Conservation (phyloP, 2,888 invertebrate genomes). For the Chirona hameri region DNA sequence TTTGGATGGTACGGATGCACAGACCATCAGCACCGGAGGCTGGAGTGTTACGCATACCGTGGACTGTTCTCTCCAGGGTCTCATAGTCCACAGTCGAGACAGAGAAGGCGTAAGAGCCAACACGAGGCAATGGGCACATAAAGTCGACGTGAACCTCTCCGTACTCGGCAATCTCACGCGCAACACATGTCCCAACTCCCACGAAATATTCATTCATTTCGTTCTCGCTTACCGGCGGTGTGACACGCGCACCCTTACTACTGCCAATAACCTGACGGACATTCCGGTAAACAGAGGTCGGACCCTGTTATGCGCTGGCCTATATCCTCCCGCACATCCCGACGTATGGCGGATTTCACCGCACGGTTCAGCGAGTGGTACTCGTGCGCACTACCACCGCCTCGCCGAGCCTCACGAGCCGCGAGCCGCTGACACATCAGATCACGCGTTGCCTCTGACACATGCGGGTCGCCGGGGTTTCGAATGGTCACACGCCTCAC, state of each 20-base stretch:
- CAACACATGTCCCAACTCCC: not conserved
- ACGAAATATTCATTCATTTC: not conserved
- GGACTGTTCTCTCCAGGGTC: no score
- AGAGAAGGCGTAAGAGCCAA: not conserved
- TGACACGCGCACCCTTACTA: not conserved
- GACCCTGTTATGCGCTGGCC: no score
- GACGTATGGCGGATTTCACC: no score
- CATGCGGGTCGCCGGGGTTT: not conserved
- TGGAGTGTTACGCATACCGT: no score
- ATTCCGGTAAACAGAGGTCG: no score
- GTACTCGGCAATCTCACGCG: not conserved
- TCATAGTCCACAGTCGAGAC: no score
- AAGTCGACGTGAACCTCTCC: not conserved
- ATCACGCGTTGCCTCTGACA: not conserved
- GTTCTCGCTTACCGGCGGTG: not conserved
- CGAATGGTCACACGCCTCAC: no score
- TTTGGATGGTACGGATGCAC: not conserved
- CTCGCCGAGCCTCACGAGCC: no score
- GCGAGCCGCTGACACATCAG: not conserved
- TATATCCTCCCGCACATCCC: no score
- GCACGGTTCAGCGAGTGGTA: no score
- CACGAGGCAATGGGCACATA: not conserved
- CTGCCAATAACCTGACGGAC: not conserved
- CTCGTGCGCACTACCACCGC: no score
- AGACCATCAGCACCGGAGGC: not conserved